These are phyloP conservation scores for Gerris lacustris DNA, from an alignment of 2,888 invertebrate species.

Conservation along the genomic window DNA sequence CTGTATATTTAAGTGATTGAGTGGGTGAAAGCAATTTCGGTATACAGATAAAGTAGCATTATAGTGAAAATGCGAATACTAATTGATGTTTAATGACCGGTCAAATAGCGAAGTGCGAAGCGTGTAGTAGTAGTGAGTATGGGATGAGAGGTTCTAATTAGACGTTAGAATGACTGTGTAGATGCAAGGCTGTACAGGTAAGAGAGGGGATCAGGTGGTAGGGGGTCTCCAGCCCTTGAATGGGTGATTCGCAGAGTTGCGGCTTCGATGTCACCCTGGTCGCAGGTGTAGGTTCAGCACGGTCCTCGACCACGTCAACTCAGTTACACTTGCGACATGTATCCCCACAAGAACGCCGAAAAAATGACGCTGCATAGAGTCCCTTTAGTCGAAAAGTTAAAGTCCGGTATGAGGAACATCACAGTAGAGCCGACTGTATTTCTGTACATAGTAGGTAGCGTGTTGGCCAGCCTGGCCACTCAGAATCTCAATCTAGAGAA, in stretches of 20 bases:
- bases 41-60: too few species aligned
- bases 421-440: conserved; percentile 65
- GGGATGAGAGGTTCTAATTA: too few species aligned
- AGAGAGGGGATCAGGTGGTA: background rate
- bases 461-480: conserved; percentile 59
- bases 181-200: background rate
- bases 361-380: background rate
- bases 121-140: too few species aligned
- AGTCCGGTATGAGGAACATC: conserved; percentile 39
- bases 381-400: background rate
- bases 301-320: too few species aligned
- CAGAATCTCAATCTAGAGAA: conserved; percentile 77
- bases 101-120: too few species aligned
- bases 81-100: too few species aligned
- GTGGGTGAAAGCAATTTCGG: too few species aligned
- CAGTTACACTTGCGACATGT: too few species aligned
- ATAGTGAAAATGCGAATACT: too few species aligned
- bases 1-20: too few species aligned
- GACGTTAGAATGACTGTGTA: background rate
- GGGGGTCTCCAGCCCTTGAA: background rate
- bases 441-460: conserved; percentile 54
- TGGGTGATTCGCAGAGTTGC: background rate
- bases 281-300: too few species aligned
- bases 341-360: too few species aligned
- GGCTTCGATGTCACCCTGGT: background rate